Percentiles rank a stretch among this genome's conserved stretches.
Conservation (phyloP, 35 echinoderm and acorn worm species). For the Ophioderma brevispina region DNA sequence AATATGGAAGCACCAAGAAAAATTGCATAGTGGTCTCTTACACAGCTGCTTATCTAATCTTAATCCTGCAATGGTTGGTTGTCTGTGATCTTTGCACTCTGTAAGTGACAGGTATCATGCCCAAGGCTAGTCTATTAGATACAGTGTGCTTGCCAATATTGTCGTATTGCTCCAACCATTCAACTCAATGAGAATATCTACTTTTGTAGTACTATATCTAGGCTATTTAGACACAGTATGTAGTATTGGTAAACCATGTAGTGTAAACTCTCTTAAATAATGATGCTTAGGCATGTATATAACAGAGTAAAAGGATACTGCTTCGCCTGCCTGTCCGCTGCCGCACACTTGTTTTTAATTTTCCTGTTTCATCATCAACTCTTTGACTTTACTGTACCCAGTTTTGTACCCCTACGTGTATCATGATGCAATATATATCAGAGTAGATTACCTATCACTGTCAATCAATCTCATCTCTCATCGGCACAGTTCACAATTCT, state of each 20-base stretch:
- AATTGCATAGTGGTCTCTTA: not conserved
- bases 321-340: not conserved
- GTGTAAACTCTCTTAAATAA: not conserved
- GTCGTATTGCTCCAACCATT: not conserved
- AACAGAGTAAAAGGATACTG: not conserved
- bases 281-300: not conserved
- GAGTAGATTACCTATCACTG: not conserved
- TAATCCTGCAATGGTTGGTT: not conserved
- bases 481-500: too few species aligned
- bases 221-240: not conserved
- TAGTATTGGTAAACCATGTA: not conserved
- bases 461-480: not conserved
- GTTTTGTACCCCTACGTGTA: not conserved
- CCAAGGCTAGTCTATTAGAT: not conserved
- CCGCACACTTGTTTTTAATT: not conserved
- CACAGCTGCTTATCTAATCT: not conserved
- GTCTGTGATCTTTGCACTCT: not conserved
- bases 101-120: not conserved
- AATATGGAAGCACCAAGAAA: not conserved
- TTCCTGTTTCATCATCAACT: not conserved
- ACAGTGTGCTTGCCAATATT: not conserved
- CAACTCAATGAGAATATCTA: not conserved
- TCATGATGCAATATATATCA: slow-evolving; percentile 5
- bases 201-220: not conserved
- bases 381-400: not conserved